Evolutionary conservation across 2,113 vertebrate genomes (phyloP), one percentile per base, ranked within the genome.

Genomic region (Mungos mungo): DNA sequence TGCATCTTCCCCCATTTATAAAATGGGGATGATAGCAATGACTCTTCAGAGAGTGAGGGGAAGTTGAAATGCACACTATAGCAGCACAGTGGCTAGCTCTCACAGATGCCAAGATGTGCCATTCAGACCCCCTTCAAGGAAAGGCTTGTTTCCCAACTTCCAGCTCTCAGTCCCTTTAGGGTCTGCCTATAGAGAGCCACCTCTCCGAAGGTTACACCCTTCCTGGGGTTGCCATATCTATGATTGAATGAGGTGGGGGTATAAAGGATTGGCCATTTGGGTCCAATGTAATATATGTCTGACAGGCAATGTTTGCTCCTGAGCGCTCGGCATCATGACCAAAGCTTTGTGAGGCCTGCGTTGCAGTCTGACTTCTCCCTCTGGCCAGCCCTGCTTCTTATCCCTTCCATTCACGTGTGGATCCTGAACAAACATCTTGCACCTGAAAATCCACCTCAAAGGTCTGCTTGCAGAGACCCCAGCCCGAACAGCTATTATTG

Each of bases 201-300:
- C 15, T 50, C 41, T 19, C 35, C 10, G 31, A 69, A 69, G 16
- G 14, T 41, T 38, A 88, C 5, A 52, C 14, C 54, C 38, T 87
- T 45, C 27, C n/a, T 29, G 15, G 15, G 7, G 14, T 29, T 7
- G 0, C 21, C 57, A 16, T 38, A 11, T 0, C 33, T 33, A 0
- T 15, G 47, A 63, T 18, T 69, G 57, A 66, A 8, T 50, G 41
- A 74, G 35, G 25, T 29, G 33, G 31, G 33, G 1, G 1, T 16
- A 8, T 5, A 18, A 87, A 87, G 38, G 1, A 23, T 19, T 52
- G 41, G 35, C 31, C 66, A 31, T 60, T 31, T 50, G 18, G 27
- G 29, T 9, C 63, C 33, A 14, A 4, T 3, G 38, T 25, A 63
- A 13, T 38, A n/a, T 29, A 66, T 14, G 7, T 19, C 23, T 27